Evolutionary conservation across 1,140 invertebrate genomes (phyloP), one percentile per base, ranked within the genome.

Genomic region (Drosophila murphyi): DNA sequence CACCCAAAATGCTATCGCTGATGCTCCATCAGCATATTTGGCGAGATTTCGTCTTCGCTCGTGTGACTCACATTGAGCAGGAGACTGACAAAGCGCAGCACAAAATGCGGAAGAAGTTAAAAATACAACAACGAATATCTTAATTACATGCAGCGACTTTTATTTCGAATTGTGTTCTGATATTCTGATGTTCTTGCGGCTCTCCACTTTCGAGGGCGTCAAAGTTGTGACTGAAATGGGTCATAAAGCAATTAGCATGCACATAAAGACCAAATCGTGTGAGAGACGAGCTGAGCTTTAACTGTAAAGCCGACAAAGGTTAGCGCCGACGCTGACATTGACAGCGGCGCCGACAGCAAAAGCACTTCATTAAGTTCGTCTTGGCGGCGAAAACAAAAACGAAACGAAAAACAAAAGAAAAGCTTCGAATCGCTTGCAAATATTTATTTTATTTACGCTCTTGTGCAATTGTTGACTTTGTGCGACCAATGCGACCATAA

Each of bases 191-290:
- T 71, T 37, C 41, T 65, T 62, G 20, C 47, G 62, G 48, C 69
- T 78, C 83, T 87, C 83, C 83, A 87, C 72, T 88, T 87, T 79
- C 69, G 50, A 55, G 48, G 34, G 55, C 45, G 48, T 55, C 63
- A 20, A 68, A 65, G 69, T 81, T 72, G 39, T 71, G 55, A 62
- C 72, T 62, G 31, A 87, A 80, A 80, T 87, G 83, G 83, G 83
- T 89, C 83, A 88, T 77, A 88, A 83, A 77, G 76, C 70, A 88
- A 89, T 88, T 89, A 88, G 76, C 83, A 77, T 74, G 72, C 60
- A 75, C 64, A 70, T 82, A 56, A 81, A 81, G 78, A 6, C 59
- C 75, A 85, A 85, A 87, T 82, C 82, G 63, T 64, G 78, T 74
- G 78, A 72, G 70, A 48, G 80, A 63, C 52, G 55, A 62, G 48